Percentiles rank a stretch among this genome's conserved stretches.
Evolutionary conservation across 2,888 invertebrate species (phyloP).

Genomic region (Holacanthella duospinosa): DNA sequence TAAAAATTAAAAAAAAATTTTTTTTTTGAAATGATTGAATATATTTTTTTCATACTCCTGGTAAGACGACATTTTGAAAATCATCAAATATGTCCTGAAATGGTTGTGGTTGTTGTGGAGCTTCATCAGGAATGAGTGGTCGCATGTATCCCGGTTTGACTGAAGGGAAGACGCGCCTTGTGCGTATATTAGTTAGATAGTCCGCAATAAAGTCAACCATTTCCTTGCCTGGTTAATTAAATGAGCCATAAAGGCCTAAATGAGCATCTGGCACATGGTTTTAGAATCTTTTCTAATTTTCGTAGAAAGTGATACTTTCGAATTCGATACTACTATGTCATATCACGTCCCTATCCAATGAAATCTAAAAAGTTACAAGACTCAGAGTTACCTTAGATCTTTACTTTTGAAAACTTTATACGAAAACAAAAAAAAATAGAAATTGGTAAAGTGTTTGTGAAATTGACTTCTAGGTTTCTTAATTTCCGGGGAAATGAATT

Average conservation of each 20-base stretch:
- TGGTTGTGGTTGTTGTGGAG: conserved; percentile 74
- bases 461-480: conserved; percentile 4
- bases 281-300: too few relatives aligned
- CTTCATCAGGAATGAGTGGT: conserved; percentile 68
- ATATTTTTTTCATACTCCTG: conserved; percentile 58
- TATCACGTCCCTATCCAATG: too few relatives aligned
- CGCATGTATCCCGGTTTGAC: conserved; percentile 91
- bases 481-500: conserved; percentile 25
- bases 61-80: conserved; percentile 89
- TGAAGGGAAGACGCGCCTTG: conserved; percentile 80
- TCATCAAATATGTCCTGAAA: conserved; percentile 89
- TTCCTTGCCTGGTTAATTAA: conserved; percentile 69
- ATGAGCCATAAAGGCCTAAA: background rate
- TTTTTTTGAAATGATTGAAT: background rate
- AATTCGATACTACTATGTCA: too few relatives aligned
- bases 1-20: too few relatives aligned
- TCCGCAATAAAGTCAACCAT: conserved; percentile 98
- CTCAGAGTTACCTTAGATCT: too few relatives aligned
- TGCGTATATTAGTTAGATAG: conserved; percentile 82
- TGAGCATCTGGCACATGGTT: background rate
- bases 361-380: too few relatives aligned
- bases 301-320: too few relatives aligned
- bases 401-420: too few relatives aligned
- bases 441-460: background rate
- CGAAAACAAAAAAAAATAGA: too few relatives aligned